phyloP scores from a whole-genome alignment of 1,140 invertebrate species.

The Oryctes rhinoceros region DNA sequence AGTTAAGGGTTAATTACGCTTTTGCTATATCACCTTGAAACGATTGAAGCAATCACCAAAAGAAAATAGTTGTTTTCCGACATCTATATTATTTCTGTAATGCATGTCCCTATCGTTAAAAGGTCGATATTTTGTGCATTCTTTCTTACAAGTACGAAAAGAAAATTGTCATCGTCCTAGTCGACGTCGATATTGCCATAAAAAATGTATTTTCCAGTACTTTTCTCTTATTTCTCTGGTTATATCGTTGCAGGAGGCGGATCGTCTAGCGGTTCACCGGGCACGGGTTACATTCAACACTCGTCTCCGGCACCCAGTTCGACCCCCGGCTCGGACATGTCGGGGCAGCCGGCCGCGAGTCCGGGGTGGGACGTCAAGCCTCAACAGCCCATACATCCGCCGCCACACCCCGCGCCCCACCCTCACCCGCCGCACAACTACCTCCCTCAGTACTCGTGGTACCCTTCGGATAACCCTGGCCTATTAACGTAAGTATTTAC shows the following conservation, averaged over 20 bases:
- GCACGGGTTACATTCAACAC: constrained; percentile 60
- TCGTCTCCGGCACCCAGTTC: constrained; percentile 59
- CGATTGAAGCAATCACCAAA: too few species aligned
- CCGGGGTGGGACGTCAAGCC: constrained; percentile 58
- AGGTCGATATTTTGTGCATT: background rate
- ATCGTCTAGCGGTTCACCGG: constrained; percentile 58
- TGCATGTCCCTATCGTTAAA: background rate
- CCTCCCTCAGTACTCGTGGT: constrained; percentile 78
- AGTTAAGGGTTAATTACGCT: too few species aligned
- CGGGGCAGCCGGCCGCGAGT: constrained; percentile 58
- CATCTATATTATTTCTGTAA: too few species aligned
- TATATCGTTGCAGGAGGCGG: constrained; percentile 54
- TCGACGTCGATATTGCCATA: background rate
- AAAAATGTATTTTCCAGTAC: background rate
- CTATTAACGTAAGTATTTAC: constrained; percentile 71
- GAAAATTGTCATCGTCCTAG: background rate
- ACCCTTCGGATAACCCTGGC: constrained; percentile 74
- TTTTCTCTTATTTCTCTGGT: background rate
- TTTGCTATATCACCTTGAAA: too few species aligned
- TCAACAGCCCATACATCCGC: constrained; percentile 62
- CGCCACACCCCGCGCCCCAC: constrained; percentile 63
- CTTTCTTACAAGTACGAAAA: background rate
- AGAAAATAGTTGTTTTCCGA: too few species aligned
- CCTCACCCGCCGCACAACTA: constrained; percentile 62
- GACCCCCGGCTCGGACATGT: constrained; percentile 61